phyloP scores from a whole-genome alignment of 2,888 invertebrate species.

The Ernsta delagoae region DNA sequence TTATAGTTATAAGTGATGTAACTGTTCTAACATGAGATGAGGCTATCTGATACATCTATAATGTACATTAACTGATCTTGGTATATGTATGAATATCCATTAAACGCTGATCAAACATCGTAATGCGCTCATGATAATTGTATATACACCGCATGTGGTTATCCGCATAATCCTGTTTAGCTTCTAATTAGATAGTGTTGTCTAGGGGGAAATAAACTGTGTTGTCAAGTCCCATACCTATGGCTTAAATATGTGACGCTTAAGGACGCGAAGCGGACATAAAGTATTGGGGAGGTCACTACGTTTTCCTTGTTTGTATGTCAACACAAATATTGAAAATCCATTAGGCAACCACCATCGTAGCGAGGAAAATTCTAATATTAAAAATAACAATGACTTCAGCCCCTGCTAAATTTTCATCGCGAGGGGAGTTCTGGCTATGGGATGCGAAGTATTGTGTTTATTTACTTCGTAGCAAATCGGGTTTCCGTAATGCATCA shows the following conservation, averaged over 20 bases:
- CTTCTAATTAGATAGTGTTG: constrained; percentile 19
- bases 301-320: constrained; percentile 75
- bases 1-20: too few species aligned
- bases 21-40: too few species aligned
- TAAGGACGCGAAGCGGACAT: neutral
- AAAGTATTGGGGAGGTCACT: constrained; percentile 56
- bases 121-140: constrained; percentile 28
- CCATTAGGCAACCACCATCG: constrained; percentile 76
- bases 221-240: neutral
- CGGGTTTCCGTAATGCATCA: neutral
- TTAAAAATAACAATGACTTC: constrained; percentile 77
- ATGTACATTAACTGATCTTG: too few species aligned
- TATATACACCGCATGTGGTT: constrained; percentile 14
- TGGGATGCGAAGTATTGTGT: constrained; percentile 3
- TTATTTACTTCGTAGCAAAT: constrained; percentile 4
- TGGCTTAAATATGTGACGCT: too few species aligned
- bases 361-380: constrained; percentile 69
- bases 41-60: too few species aligned
- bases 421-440: constrained; percentile 18
- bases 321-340: constrained; percentile 82
- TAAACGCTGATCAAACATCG: constrained; percentile 24
- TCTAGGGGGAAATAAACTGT: neutral
- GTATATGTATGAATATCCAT: constrained; percentile 22
- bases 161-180: constrained; percentile 26
- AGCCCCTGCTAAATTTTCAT: constrained; percentile 62